Evolutionary conservation across 2,888 invertebrate genomes (phyloP).

Genomic region (Bellardia bayeri): DNA sequence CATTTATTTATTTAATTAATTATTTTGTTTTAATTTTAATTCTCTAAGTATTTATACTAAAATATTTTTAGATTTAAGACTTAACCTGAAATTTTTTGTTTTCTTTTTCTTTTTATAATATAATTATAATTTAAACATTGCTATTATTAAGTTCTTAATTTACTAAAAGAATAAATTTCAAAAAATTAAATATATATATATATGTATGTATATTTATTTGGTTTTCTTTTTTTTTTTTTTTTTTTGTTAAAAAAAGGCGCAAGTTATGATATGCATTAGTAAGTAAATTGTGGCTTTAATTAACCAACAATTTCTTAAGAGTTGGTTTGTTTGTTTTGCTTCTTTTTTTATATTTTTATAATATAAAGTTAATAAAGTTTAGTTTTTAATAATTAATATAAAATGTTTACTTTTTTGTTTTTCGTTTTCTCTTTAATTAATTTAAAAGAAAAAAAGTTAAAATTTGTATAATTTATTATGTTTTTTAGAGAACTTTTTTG

Average conservation of each 20-base stretch:
- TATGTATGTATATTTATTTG: slow-evolving; percentile 45
- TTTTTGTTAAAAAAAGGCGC: slow-evolving; percentile 81
- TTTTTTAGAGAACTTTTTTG: too few relatives aligned
- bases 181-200: slow-evolving; percentile 63
- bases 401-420: slow-evolving; percentile 15
- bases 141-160: slow-evolving; percentile 66
- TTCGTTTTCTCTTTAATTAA: slow-evolving; percentile 46
- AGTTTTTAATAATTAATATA: slow-evolving; percentile 30
- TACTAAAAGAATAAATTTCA: slow-evolving; percentile 68
- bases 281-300: slow-evolving; percentile 70
- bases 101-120: slow-evolving; percentile 74
- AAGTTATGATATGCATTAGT: slow-evolving; percentile 84
- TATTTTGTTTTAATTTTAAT: slow-evolving; percentile 34
- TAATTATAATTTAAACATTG: slow-evolving; percentile 62
- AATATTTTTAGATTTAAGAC: slow-evolving; percentile 73
- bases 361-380: slow-evolving; percentile 48
- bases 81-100: slow-evolving; percentile 59
- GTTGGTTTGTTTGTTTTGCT: slow-evolving; percentile 70
- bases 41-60: slow-evolving; percentile 53
- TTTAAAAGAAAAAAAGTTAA: slow-evolving; percentile 77
- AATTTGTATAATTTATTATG: slow-evolving; percentile 65
- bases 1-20: slow-evolving; percentile 58
- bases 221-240: slow-evolving; percentile 64
- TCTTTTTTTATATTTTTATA: slow-evolving; percentile 47
- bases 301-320: slow-evolving; percentile 56